Evolutionary conservation across 1,140 invertebrate species (phyloP).

Genomic region (Schlechtendalia chinensis): DNA sequence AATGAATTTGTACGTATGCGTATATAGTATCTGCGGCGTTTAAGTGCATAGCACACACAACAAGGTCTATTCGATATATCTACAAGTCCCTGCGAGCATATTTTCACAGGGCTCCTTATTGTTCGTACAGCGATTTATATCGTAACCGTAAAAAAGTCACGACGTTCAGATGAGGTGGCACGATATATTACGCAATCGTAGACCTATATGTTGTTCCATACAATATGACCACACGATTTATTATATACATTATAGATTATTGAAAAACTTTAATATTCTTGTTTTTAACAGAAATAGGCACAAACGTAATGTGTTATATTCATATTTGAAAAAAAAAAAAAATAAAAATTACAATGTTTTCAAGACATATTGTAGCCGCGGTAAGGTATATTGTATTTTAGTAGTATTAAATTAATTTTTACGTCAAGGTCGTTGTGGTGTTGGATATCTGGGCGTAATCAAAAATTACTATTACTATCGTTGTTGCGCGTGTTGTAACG

Average conservation of each 20-base stretch:
- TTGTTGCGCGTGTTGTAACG: neutral
- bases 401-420: constrained; percentile 7
- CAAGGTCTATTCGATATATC: no score
- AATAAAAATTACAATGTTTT: neutral
- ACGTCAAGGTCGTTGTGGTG: constrained; percentile 20
- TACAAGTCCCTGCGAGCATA: neutral
- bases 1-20: no score
- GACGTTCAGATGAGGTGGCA: neutral
- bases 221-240: neutral
- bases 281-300: neutral
- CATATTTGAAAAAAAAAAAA: neutral
- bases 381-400: neutral
- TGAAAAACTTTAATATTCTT: neutral
- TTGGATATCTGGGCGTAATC: constrained; percentile 23
- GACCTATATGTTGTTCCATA: neutral
- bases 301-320: neutral
- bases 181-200: neutral
- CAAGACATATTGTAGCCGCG: neutral
- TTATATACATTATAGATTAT: no score
- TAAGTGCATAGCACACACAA: no score
- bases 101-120: neutral
- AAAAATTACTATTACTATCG: constrained; percentile 13
- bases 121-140: neutral
- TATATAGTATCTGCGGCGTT: no score
- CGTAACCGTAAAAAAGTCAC: neutral